phyloP scores from a whole-genome alignment of 2,888 invertebrate species.

The Ochropleura plecta region DNA sequence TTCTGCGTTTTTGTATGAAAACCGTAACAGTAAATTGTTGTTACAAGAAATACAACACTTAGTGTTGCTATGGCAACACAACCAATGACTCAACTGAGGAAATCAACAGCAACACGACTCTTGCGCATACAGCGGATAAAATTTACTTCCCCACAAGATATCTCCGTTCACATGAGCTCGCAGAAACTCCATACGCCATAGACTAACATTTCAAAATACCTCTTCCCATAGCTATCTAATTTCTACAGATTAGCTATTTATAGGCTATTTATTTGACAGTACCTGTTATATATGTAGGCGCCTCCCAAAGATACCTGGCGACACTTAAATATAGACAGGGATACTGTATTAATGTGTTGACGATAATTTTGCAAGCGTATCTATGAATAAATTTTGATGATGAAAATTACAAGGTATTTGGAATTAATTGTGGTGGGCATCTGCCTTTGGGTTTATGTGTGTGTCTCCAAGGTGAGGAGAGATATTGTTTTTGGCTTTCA shows the following conservation, averaged over 20 bases:
- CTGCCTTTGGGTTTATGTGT: conserved; percentile 15
- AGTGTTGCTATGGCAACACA: background rate
- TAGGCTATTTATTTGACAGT: conserved; percentile 51
- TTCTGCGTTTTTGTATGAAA: background rate
- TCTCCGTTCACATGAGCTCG: conserved; percentile 48
- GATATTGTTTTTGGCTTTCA: conserved; percentile 5
- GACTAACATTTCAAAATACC: conserved; percentile 57
- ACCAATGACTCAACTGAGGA: background rate
- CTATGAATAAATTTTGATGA: conserved; percentile 25
- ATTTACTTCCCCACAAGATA: conserved; percentile 43
- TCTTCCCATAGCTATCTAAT: conserved; percentile 64
- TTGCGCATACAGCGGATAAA: conserved; percentile 37
- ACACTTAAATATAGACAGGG: conserved; percentile 37
- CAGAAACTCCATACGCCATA: conserved; percentile 57
- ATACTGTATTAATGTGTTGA: conserved; percentile 32
- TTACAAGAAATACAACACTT: background rate
- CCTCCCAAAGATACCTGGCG: conserved; percentile 48
- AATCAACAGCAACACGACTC: conserved; percentile 16
- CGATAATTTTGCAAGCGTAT: conserved; percentile 23
- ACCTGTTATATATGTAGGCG: conserved; percentile 53
- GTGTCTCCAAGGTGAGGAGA: background rate
- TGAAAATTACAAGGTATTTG: conserved; percentile 25
- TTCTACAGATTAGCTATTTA: conserved; percentile 55
- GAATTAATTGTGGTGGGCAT: conserved; percentile 12
- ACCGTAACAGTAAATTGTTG: background rate